Evolutionary conservation across 2,888 invertebrate species (phyloP).

Genomic region (Phragmatobia fuliginosa): DNA sequence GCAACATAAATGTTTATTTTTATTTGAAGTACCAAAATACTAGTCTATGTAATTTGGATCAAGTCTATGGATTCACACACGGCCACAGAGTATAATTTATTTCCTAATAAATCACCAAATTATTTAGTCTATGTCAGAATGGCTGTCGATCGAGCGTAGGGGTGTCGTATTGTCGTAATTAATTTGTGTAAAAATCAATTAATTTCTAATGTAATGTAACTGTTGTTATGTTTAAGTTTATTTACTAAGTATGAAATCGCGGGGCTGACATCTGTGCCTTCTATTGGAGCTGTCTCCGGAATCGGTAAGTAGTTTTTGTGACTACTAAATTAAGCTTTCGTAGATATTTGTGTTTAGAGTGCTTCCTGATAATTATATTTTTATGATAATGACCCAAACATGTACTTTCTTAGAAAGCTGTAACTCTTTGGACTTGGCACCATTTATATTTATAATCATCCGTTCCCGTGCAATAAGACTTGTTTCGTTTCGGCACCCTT

Average conservation of each 20-base stretch:
- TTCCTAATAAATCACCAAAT: background rate
- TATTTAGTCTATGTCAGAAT: slow-evolving; percentile 55
- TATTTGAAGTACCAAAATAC: too few species aligned
- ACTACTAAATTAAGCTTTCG: slow-evolving; percentile 55
- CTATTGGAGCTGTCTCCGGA: slow-evolving; percentile 65
- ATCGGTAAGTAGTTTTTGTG: slow-evolving; percentile 72
- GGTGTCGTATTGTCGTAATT: slow-evolving; percentile 68
- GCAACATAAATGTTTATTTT: too few species aligned
- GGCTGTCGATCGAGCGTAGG: slow-evolving; percentile 78
- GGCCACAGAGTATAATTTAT: background rate
- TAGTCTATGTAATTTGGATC: too few species aligned
- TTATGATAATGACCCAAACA: slow-evolving; percentile 27
- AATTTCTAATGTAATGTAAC: slow-evolving; percentile 62
- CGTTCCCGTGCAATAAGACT: slow-evolving; percentile 53
- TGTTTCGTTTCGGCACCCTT: slow-evolving; percentile 76
- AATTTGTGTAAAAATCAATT: slow-evolving; percentile 63
- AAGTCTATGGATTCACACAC: background rate
- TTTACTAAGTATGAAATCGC: slow-evolving; percentile 70
- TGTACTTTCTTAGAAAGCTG: slow-evolving; percentile 18
- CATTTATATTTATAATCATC: slow-evolving; percentile 19
- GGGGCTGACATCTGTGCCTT: slow-evolving; percentile 66
- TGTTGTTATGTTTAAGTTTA: slow-evolving; percentile 51
- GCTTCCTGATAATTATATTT: slow-evolving; percentile 48
- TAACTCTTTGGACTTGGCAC: background rate
- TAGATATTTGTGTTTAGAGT: slow-evolving; percentile 53